These are phyloP conservation scores for Microcebus ravelobensis DNA, from an alignment of 2,113 vertebrate genomes.

Conservation along the genomic window DNA sequence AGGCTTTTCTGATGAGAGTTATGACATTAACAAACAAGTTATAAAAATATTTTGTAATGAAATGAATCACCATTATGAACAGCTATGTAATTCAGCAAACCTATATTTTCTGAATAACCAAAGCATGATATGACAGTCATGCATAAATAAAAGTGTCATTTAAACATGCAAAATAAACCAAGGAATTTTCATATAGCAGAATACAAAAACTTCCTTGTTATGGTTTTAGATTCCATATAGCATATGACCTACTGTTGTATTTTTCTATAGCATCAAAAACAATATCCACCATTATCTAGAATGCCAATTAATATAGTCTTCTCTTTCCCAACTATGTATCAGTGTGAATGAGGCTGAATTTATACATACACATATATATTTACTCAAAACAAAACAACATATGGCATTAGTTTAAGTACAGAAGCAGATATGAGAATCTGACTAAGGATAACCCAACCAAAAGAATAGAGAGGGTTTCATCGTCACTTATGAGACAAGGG, in stretches of 20 bases:
- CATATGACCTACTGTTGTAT: background rate
- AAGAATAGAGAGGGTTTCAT: accelerated
- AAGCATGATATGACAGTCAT: background rate
- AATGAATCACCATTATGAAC: background rate
- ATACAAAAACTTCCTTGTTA: background rate
- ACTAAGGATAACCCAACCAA: background rate
- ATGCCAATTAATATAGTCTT: background rate
- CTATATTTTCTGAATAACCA: background rate
- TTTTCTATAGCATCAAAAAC: background rate
- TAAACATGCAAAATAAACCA: background rate
- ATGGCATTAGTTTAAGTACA: background rate
- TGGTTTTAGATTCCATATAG: background rate
- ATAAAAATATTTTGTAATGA: background rate
- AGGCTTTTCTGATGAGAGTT: background rate
- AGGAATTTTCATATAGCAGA: background rate
- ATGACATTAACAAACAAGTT: background rate
- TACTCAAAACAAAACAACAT: background rate
- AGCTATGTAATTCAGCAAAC: background rate
- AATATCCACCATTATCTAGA: background rate
- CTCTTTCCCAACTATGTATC: background rate
- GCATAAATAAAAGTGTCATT: background rate
- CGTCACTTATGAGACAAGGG: background rate
- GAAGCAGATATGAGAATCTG: background rate
- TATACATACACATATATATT: background rate
- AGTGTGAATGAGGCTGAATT: background rate